Base-by-base conservation (phyloP, 2,888 invertebrate genomes). In the Drosophila barbarae region DNA sequence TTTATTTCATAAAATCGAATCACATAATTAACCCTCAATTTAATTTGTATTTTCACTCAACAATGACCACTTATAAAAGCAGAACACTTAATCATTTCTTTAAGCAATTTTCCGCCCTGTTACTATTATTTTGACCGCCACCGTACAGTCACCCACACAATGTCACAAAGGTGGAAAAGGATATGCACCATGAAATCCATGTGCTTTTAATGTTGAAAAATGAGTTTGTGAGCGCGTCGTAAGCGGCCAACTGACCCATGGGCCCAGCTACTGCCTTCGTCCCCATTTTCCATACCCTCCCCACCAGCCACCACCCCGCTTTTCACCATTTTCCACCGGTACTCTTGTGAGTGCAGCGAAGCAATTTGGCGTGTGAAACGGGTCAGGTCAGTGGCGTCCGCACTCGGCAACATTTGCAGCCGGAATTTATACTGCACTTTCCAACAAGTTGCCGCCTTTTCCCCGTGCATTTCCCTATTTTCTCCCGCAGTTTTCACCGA, bases 341-440 rank as follows among this genome's bases (percentile, higher is more conserved):
- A 23, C 39, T 50, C 71, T 80, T 76, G 70, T 73, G 63, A 74
- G 78, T 76, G 81, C 81, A 82, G 50, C 77, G 75, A 77, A 75
- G 84, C 81, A 83, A 81, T 78, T 83, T 81, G 78, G 78, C 84
- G 76, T 83, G 78, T 78, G 81, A 81, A 81, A 70, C 84, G 84
- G 81, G 81, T 81, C 81, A 83, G 75, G 72, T 83, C 76, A 73
- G 76, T 69, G 34, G 42, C 49, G 67, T 67, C 52, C 50, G 38
- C 67, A 54, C 59, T 57, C 44, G 55, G 57, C 44, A 58, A 69
- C 63, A 58, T 68, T 68, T 57, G 64, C 70, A 51, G 44, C 70
- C 72, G 66, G 59, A 76, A 76, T 72, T 81, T 78, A 74, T 79
- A 64, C 73, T 71, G 73, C 75, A 82, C 77, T 79, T 77, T 64